A percentile compares a stretch with the other conserved stretches of the same genome.
Evolutionary conservation across 2,888 invertebrate species (phyloP).

Genomic region (Cheilosia impressa): DNA sequence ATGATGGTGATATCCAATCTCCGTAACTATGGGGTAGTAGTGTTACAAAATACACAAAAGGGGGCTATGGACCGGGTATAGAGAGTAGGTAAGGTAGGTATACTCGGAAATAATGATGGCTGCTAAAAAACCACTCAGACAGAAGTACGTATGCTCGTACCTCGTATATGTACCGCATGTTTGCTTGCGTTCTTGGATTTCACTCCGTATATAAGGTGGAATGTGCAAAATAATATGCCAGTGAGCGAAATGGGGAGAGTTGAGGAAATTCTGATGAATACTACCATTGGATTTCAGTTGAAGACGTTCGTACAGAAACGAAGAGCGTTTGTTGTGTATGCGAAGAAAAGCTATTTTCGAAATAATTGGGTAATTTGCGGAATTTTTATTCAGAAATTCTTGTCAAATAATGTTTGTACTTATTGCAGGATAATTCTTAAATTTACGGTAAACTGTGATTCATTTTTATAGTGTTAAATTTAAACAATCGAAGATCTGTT

Average conservation of each 20-base stretch:
- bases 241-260: constrained; percentile 9
- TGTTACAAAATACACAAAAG: constrained; percentile 41
- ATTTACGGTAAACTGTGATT: too few relatives aligned
- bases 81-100: constrained; percentile 47
- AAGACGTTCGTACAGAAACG: constrained; percentile 25
- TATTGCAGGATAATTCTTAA: neutral
- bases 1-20: constrained; percentile 69
- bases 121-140: constrained; percentile 74
- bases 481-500: too few relatives aligned
- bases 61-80: neutral
- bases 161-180: neutral
- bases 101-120: constrained; percentile 73
- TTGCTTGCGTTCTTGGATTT: constrained; percentile 43
- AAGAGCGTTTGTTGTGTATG: constrained; percentile 22
- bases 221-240: constrained; percentile 3
- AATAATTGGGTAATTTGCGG: constrained; percentile 68
- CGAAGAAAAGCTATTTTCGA: constrained; percentile 61
- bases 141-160: constrained; percentile 49
- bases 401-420: constrained; percentile 25
- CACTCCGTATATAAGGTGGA: constrained; percentile 4
- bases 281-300: constrained; percentile 59
- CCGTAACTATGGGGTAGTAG: constrained; percentile 65
- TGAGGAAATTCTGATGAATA: constrained; percentile 62
- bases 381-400: constrained; percentile 49
- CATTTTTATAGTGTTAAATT: too few relatives aligned